phyloP scores from a whole-genome alignment of 2,113 vertebrate species.

The Platanista minor region DNA sequence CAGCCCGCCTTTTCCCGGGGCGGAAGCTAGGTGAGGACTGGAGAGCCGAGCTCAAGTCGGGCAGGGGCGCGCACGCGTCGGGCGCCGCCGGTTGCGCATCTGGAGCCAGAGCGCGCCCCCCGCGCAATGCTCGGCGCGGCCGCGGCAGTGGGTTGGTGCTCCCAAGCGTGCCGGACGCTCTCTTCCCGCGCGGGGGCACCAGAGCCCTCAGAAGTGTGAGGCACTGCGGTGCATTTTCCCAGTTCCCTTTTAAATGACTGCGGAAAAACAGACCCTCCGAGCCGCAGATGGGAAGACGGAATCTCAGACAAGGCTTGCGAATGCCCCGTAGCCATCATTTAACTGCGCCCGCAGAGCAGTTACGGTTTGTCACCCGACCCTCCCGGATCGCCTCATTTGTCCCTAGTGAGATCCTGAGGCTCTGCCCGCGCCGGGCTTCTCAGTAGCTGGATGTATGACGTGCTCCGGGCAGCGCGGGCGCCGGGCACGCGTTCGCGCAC shows the following conservation, averaged over 20 bases:
- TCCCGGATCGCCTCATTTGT: background rate
- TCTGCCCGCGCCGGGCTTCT: background rate
- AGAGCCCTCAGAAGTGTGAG: slow-evolving; percentile 71
- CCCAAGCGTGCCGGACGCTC: background rate
- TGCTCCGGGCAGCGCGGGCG: slow-evolving; percentile 38
- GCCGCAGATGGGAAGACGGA: slow-evolving; percentile 65
- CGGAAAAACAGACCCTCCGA: slow-evolving; percentile 67
- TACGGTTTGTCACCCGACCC: background rate
- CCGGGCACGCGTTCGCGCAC: slow-evolving; percentile 44
- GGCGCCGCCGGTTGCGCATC: slow-evolving; percentile 30
- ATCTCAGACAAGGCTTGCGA: slow-evolving; percentile 64
- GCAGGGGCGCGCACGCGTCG: background rate
- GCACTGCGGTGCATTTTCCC: slow-evolving; percentile 78
- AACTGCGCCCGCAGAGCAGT: slow-evolving; percentile 8
- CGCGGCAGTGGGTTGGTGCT: background rate
- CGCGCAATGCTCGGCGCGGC: background rate
- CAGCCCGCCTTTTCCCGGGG: background rate
- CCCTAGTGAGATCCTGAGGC: slow-evolving; percentile 26
- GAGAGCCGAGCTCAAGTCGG: fast-evolving
- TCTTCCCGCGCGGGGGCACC: slow-evolving; percentile 80
- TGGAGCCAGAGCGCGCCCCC: slow-evolving; percentile 35
- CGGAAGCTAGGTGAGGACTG: fast-evolving
- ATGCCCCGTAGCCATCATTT: slow-evolving; percentile 45
- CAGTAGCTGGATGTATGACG: slow-evolving; percentile 1
- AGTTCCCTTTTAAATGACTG: slow-evolving; percentile 75